Percentiles rank a stretch among this genome's conserved stretches.
Evolutionary conservation across 2,888 invertebrate species (phyloP).

Genomic region (Odontothrips loti): DNA sequence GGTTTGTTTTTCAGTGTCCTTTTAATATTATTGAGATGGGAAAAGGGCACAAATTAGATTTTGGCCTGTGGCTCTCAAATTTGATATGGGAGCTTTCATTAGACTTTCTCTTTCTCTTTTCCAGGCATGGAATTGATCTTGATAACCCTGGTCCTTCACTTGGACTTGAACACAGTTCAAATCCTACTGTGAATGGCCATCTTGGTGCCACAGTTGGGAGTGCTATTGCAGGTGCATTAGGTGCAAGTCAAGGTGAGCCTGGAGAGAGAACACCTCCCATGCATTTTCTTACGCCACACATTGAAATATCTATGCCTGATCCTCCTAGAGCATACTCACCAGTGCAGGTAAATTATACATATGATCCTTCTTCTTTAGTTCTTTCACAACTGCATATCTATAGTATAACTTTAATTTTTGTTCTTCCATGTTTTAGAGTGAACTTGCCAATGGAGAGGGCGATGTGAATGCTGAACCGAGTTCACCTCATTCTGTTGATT

Average conservation of each 20-base stretch:
- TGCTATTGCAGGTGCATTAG: constrained; percentile 31
- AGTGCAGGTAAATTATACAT: constrained; percentile 32
- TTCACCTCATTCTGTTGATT: constrained; percentile 77
- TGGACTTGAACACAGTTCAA: constrained; percentile 49
- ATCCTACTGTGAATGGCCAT: constrained; percentile 46
- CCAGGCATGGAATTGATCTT: constrained; percentile 80
- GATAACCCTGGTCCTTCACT: constrained; percentile 67
- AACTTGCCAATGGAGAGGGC: constrained; percentile 49
- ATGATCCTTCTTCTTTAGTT: constrained; percentile 12
- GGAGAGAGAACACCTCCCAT: constrained; percentile 65
- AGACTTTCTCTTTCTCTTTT: constrained; percentile 32
- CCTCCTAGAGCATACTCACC: constrained; percentile 45
- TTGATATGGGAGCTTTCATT: no score
- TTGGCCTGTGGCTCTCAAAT: no score
- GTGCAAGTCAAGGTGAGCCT: neutral
- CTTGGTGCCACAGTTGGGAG: neutral
- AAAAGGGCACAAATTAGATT: no score
- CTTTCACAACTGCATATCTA: constrained; percentile 11
- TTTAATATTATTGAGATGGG: neutral
- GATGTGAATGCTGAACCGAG: constrained; percentile 57
- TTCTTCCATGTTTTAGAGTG: constrained; percentile 38
- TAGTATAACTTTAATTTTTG: constrained; percentile 29
- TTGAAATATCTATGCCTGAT: constrained; percentile 85
- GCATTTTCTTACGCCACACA: constrained; percentile 87
- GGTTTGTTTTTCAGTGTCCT: constrained; percentile 49